These are phyloP conservation scores for Galerucella calmariensis DNA, from an alignment of 2,888 invertebrate genomes.

Conservation along the genomic window DNA sequence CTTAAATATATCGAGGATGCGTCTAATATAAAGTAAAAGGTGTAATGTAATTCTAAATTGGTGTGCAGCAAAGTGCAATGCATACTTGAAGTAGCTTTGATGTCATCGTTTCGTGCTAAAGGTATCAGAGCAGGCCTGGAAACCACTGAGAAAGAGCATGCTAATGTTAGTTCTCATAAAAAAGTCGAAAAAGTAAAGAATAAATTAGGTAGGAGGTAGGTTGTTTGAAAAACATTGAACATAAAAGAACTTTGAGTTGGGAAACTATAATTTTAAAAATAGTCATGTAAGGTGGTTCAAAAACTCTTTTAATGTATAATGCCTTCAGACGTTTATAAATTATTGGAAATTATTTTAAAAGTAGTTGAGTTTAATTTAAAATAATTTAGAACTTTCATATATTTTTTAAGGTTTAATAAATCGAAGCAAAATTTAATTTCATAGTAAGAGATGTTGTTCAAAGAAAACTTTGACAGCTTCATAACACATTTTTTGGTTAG, in stretches of 20 bases:
- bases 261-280: not conserved
- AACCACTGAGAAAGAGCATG: slow-evolving; percentile 34
- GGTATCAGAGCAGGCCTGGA: slow-evolving; percentile 58
- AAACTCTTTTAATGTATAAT: not conserved
- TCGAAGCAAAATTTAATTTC: no score
- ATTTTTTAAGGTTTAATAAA: no score
- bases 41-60: slow-evolving; percentile 24
- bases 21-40: not conserved
- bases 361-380: not conserved
- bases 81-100: slow-evolving; percentile 64
- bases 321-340: not conserved
- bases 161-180: slow-evolving; percentile 20
- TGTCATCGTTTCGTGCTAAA: slow-evolving; percentile 58
- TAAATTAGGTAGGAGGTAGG: slow-evolving; percentile 8
- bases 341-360: not conserved
- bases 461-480: no score
- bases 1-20: not conserved
- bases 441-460: no score
- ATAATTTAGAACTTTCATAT: no score
- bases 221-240: not conserved
- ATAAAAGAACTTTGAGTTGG: not conserved
- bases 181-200: slow-evolving; percentile 27
- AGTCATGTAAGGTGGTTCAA: not conserved
- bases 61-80: slow-evolving; percentile 43
- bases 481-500: no score